These are phyloP conservation scores for Neoniphon sammara DNA, from an alignment of 2,797 vertebrate species.

Conservation along the genomic window DNA sequence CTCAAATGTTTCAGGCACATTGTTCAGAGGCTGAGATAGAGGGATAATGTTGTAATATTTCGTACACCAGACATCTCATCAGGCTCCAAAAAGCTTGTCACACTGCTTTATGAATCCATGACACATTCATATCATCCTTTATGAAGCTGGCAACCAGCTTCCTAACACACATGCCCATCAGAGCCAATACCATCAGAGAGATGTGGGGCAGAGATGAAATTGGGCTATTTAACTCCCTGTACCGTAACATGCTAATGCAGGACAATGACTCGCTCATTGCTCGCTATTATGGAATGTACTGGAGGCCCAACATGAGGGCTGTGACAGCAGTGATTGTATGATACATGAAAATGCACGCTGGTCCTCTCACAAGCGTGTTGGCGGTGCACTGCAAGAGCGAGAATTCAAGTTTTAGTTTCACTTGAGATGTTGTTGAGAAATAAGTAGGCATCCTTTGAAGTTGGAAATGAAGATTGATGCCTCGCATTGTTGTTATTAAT, in stretches of 20 bases:
- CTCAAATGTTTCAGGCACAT: conserved; percentile 12
- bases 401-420: conserved; percentile 37
- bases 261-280: conserved; percentile 78
- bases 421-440: conserved; percentile 28
- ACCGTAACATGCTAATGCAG: conserved; percentile 78
- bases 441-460: conserved; percentile 41
- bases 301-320: conserved; percentile 62
- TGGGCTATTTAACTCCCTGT: conserved; percentile 75
- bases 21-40: conserved; percentile 30
- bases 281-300: conserved; percentile 66
- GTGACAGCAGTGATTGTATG: conserved; percentile 58
- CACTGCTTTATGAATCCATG: conserved; percentile 65
- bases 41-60: conserved; percentile 50
- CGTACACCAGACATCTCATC: conserved; percentile 53
- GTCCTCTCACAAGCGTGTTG: neutral
- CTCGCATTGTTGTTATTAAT: conserved; percentile 69
- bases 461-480: conserved; percentile 79
- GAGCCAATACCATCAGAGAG: conserved; percentile 68
- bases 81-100: conserved; percentile 64
- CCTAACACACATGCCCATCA: conserved; percentile 68
- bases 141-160: conserved; percentile 68
- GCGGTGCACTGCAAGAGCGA: neutral
- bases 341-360: conserved; percentile 50
- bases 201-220: conserved; percentile 72
- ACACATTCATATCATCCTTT: conserved; percentile 70